Conservation (phyloP, 2,113 vertebrate species). For the Scortum barcoo region DNA sequence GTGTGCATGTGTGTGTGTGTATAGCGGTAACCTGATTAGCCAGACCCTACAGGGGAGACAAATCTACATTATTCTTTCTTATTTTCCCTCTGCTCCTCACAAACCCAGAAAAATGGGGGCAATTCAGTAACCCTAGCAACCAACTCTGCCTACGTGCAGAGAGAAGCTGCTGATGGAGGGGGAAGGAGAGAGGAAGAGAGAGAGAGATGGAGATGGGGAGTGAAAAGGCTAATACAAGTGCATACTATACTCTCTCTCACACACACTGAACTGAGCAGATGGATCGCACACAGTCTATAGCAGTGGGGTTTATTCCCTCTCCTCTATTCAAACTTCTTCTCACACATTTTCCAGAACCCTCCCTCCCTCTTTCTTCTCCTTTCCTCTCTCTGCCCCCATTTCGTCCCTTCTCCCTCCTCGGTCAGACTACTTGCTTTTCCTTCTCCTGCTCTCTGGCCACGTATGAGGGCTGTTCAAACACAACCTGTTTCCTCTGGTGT, state of each 20-base stretch:
- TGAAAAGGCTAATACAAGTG: constrained; percentile 49
- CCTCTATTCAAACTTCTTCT: constrained; percentile 22
- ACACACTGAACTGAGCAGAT: constrained; percentile 34
- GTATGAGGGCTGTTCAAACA: constrained; percentile 76
- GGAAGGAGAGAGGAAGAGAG: constrained; percentile 42
- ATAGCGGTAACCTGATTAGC: constrained; percentile 74
- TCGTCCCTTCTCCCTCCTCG: constrained; percentile 9
- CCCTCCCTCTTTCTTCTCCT: constrained; percentile 17
- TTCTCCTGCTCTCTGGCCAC: constrained; percentile 53
- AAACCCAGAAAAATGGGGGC: constrained; percentile 82
- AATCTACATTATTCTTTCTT: constrained; percentile 77
- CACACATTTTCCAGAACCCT: constrained; percentile 42
- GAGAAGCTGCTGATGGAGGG: constrained; percentile 72
- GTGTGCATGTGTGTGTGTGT: constrained; percentile 24
- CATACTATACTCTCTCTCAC: constrained; percentile 46
- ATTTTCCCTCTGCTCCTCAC: constrained; percentile 73
- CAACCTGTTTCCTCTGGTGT: constrained; percentile 77
- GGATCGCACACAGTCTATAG: not conserved
- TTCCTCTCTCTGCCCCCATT: constrained; percentile 1
- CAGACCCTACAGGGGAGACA: constrained; percentile 67
- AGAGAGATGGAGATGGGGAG: constrained; percentile 38
- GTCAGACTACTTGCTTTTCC: constrained; percentile 44
- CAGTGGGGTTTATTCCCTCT: constrained; percentile 20
- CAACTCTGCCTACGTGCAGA: constrained; percentile 74
- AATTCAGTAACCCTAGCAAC: constrained; percentile 84